Conservation (phyloP, 64 coral and sea anemone genomes). For the Actinia equina region DNA sequence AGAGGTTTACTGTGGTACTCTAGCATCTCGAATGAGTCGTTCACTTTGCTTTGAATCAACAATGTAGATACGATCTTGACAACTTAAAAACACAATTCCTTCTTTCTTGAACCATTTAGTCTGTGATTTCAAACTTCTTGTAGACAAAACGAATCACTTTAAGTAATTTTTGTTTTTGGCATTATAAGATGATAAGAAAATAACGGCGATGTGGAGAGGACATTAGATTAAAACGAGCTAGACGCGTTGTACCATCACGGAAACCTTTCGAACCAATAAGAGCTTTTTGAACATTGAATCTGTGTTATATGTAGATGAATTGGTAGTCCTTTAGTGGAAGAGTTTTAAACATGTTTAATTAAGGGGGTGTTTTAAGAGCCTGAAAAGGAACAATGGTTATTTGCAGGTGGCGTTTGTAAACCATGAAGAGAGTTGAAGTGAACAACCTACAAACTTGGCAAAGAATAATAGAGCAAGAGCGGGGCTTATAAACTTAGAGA, state of each 20-base stretch:
- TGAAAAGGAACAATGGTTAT: not conserved
- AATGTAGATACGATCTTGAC: conserved; percentile 16
- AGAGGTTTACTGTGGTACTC: not conserved
- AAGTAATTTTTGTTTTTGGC: not conserved
- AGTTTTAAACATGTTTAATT: not conserved
- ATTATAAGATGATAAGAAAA: not conserved
- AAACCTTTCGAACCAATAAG: not conserved
- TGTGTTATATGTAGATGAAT: not conserved
- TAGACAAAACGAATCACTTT: conserved; percentile 20
- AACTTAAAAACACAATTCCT: conserved; percentile 21
- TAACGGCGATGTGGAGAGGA: not conserved
- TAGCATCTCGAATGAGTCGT: not conserved
- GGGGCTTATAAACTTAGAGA: not conserved
- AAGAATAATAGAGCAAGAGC: too few relatives aligned
- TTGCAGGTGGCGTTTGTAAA: not conserved
- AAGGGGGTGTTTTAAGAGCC: not conserved
- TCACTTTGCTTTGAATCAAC: not conserved
- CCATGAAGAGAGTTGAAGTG: not conserved
- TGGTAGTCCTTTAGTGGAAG: not conserved
- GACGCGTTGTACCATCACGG: not conserved
- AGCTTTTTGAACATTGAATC: too few relatives aligned
- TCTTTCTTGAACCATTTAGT: conserved; percentile 7
- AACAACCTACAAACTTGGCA: not conserved
- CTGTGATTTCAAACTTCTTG: conserved; percentile 12
- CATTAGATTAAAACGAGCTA: not conserved